Percentiles rank a stretch among this genome's conserved stretches.
These are phyloP conservation scores for Ormyrus rosae DNA, from an alignment of 2,888 invertebrate genomes.

Conservation along the genomic window DNA sequence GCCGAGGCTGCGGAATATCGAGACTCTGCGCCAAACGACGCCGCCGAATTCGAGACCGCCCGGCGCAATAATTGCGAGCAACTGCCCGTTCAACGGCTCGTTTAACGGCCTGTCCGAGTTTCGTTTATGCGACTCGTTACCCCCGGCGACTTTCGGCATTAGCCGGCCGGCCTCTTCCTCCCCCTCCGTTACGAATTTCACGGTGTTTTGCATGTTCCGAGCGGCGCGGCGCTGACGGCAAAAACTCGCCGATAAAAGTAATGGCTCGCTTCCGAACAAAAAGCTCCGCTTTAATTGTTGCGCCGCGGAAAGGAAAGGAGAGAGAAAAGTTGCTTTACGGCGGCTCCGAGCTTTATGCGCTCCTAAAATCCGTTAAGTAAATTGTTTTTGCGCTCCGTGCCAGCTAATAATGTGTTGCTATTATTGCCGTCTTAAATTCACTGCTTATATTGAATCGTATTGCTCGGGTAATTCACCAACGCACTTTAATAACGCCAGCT, in stretches of 20 bases:
- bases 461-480: too few species aligned
- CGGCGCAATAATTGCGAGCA: constrained; percentile 68
- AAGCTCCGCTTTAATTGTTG: constrained; percentile 2
- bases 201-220: constrained; percentile 36
- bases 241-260: constrained; percentile 32
- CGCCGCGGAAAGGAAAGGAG: not conserved
- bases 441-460: not conserved
- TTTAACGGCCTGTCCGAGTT: constrained; percentile 60
- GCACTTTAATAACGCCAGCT: too few species aligned
- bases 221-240: not conserved
- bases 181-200: constrained; percentile 56
- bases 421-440: not conserved
- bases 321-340: not conserved
- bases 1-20: constrained; percentile 50
- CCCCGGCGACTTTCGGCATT: constrained; percentile 16
- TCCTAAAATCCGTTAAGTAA: constrained; percentile 18
- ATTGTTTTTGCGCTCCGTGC: not conserved
- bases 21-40: constrained; percentile 13
- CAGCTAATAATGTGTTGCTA: not conserved
- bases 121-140: constrained; percentile 7
- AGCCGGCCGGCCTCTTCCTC: constrained; percentile 51
- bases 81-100: constrained; percentile 66
- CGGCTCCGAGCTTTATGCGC: not conserved
- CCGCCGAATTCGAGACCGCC: constrained; percentile 17
- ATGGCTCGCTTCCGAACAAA: constrained; percentile 27